phyloP scores from a whole-genome alignment of 2,797 vertebrate genomes.

The Enteromius treurensis region DNA sequence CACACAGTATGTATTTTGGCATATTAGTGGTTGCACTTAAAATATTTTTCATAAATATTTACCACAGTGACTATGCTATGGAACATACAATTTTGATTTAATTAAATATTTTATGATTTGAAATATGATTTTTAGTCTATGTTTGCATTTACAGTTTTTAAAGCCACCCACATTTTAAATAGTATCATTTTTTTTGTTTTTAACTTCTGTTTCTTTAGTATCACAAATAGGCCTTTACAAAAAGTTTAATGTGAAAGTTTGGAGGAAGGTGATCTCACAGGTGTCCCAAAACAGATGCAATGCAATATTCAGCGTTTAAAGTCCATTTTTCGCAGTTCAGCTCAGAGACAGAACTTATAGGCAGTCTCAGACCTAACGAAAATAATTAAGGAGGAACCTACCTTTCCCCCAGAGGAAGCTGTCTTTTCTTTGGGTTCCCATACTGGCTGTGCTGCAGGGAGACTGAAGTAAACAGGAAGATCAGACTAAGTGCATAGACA shows the following conservation, averaged over 20 bases:
- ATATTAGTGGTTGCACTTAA: background rate
- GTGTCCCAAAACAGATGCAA: background rate
- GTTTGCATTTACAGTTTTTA: background rate
- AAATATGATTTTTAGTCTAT: background rate
- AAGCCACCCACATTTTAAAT: background rate
- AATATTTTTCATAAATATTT: background rate
- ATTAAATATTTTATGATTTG: too few species aligned
- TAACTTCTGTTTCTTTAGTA: background rate
- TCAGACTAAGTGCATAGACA: constrained; percentile 28
- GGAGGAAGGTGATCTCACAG: background rate
- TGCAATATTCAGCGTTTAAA: background rate
- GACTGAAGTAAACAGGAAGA: constrained; percentile 69
- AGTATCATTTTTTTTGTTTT: background rate
- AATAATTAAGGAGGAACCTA: constrained; percentile 50
- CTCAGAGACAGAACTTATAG: background rate
- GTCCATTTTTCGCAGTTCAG: background rate
- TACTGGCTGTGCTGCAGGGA: constrained; percentile 62
- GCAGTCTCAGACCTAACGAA: background rate
- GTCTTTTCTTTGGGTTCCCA: constrained; percentile 76
- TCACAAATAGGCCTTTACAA: background rate
- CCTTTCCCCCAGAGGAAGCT: constrained; percentile 83
- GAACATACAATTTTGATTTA: background rate
- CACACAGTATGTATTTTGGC: constrained; percentile 2
- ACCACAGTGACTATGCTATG: background rate
- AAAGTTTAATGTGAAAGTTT: background rate